A percentile compares a stretch with the other conserved stretches of the same genome.
These are phyloP conservation scores for Poecilobothrus nobilitatus DNA, from an alignment of 2,888 invertebrate species.

Conservation along the genomic window DNA sequence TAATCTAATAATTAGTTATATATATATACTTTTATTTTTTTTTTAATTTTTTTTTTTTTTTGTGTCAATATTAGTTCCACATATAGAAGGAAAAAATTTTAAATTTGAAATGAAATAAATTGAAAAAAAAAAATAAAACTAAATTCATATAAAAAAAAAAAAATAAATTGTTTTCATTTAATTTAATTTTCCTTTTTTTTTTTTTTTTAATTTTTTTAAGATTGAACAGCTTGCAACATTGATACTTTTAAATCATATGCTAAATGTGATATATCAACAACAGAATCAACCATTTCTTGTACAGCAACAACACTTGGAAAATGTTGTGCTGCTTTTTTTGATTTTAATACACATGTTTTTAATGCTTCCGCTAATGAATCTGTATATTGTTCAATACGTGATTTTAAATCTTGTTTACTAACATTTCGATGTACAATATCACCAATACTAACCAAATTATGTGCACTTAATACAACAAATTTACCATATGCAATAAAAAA, in stretches of 20 bases:
- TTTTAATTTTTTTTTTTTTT: too few relatives aligned
- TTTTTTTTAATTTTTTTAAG: not conserved
- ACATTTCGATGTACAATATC: conserved; percentile 87
- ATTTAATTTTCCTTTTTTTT: too few relatives aligned
- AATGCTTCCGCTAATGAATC: conserved; percentile 74
- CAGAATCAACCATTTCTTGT: conserved; percentile 88
- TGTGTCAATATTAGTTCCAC: too few relatives aligned
- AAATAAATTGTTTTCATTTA: too few relatives aligned
- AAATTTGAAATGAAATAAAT: too few relatives aligned
- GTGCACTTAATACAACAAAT: conserved; percentile 88
- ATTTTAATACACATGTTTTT: conserved; percentile 74
- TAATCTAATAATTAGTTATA: too few relatives aligned
- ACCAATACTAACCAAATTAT: conserved; percentile 87
- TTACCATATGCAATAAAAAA: conserved; percentile 89
- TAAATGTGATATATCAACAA: conserved; percentile 74
- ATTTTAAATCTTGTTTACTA: conserved; percentile 61
- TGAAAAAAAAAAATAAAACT: too few relatives aligned
- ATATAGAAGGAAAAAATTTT: too few relatives aligned
- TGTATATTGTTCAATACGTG: conserved; percentile 64
- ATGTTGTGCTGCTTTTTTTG: conserved; percentile 83
- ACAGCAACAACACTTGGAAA: conserved; percentile 86
- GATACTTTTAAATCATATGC: conserved; percentile 71
- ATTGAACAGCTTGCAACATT: conserved; percentile 59
- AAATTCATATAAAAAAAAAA: too few relatives aligned
- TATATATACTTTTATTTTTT: too few relatives aligned